Evolutionary conservation across 2,113 vertebrate species (phyloP).

Genomic region (Peromyscus leucopus): DNA sequence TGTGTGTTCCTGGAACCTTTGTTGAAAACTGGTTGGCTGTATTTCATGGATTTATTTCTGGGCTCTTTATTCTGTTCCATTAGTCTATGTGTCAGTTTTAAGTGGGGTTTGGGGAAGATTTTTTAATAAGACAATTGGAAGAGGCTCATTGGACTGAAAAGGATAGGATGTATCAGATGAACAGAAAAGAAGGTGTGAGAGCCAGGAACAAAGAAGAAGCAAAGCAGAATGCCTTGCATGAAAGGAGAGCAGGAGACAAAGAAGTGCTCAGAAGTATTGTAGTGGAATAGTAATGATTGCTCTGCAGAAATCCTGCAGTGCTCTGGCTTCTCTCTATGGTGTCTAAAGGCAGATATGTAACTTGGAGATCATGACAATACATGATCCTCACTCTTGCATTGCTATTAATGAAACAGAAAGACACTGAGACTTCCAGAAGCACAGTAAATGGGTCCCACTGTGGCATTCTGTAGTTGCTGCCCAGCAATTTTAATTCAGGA

Average conservation of each 20-base stretch:
- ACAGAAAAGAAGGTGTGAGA: neutral
- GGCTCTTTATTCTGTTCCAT: neutral
- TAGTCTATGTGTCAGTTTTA: constrained; percentile 22
- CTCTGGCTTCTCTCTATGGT: neutral
- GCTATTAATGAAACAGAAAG: neutral
- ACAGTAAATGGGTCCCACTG: neutral
- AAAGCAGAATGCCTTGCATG: neutral
- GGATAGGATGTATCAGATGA: neutral
- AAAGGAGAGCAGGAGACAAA: neutral
- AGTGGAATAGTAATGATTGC: neutral
- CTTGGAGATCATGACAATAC: neutral
- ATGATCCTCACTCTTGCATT: neutral
- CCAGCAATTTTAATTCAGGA: constrained; percentile 42
- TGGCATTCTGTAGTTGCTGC: neutral
- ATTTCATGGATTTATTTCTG: constrained; percentile 16
- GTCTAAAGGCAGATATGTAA: neutral
- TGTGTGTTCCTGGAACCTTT: neutral
- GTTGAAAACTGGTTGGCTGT: neutral
- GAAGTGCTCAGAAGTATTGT: neutral
- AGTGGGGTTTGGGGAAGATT: constrained; percentile 20
- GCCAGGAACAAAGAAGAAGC: neutral
- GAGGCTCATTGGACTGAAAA: constrained; percentile 16
- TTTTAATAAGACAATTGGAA: constrained; percentile 31
- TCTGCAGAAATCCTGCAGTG: neutral
- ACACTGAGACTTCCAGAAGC: neutral